Evolutionary conservation across 2,888 invertebrate genomes (phyloP).

Genomic region (Leptopilina drosophilae): DNA sequence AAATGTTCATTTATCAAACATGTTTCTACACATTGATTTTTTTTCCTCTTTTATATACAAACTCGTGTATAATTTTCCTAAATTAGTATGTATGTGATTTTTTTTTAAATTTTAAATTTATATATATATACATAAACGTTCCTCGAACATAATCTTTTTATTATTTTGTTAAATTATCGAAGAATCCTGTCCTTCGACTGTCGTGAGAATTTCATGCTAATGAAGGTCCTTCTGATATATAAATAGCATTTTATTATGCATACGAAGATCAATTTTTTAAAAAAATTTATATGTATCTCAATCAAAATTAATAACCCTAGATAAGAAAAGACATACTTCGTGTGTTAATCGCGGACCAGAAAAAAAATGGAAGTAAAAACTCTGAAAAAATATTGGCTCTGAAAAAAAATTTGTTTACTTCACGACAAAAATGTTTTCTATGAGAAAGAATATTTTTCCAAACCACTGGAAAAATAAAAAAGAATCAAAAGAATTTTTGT

Average conservation of each 20-base stretch:
- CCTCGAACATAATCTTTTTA: background rate
- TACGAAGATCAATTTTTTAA: background rate
- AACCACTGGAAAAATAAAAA: too few species aligned
- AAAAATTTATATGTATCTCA: background rate
- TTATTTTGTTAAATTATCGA: slow-evolving; percentile 1
- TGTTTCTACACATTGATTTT: too few species aligned
- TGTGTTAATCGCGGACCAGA: too few species aligned
- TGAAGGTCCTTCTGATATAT: slow-evolving; percentile 10
- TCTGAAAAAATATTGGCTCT: slow-evolving; percentile 61
- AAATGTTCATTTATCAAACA: background rate
- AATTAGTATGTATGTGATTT: background rate
- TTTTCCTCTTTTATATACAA: too few species aligned
- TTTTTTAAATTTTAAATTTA: background rate
- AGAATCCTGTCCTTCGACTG: slow-evolving; percentile 16
- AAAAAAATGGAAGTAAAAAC: slow-evolving; percentile 59
- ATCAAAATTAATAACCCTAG: background rate
- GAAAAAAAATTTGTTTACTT: slow-evolving; percentile 65
- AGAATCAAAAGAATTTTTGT: too few species aligned
- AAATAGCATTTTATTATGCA: slow-evolving; percentile 15
- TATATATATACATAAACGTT: background rate
- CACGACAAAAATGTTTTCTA: slow-evolving; percentile 36
- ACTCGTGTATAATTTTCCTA: background rate
- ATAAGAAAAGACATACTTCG: too few species aligned
- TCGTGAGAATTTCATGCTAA: background rate
- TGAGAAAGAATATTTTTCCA: too few species aligned